Conservation (phyloP, 2,888 invertebrate genomes). For the Archips xylosteana region DNA sequence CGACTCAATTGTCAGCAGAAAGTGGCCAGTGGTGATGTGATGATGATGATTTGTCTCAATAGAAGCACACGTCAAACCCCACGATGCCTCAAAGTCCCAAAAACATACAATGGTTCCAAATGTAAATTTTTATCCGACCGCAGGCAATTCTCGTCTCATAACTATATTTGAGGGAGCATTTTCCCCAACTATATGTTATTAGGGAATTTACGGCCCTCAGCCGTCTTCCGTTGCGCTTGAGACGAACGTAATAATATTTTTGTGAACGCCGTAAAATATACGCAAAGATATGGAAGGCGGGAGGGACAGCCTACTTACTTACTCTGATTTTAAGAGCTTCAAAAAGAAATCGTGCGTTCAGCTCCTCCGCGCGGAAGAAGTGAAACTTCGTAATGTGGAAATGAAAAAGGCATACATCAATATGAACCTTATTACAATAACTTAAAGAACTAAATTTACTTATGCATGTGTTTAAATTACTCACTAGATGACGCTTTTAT, state of each 20-base stretch:
- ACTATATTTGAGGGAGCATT: slow-evolving; percentile 16
- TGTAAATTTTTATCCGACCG: slow-evolving; percentile 4
- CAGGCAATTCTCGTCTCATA: slow-evolving; percentile 14
- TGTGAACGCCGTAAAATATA: slow-evolving; percentile 35
- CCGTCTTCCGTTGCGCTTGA: slow-evolving; percentile 20
- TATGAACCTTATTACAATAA: too few species aligned
- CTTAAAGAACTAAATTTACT: too few species aligned
- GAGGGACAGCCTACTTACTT: slow-evolving; percentile 15
- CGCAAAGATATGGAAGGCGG: slow-evolving; percentile 5
- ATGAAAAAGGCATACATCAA: too few species aligned
- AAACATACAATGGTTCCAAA: neutral
- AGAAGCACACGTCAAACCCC: neutral
- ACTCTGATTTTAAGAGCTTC: neutral
- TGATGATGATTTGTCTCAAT: too few species aligned
- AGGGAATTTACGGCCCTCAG: slow-evolving; percentile 24
- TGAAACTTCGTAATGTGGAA: too few species aligned
- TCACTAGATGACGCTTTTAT: too few species aligned
- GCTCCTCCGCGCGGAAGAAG: too few species aligned
- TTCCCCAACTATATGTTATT: slow-evolving; percentile 36
- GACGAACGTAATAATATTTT: slow-evolving; percentile 37
- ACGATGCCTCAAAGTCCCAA: neutral
- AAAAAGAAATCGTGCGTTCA: too few species aligned
- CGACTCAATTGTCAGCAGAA: too few species aligned
- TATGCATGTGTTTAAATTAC: too few species aligned
- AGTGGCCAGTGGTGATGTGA: too few species aligned